Conservation (phyloP, 2,888 invertebrate genomes). For the Drosophila anomelani region DNA sequence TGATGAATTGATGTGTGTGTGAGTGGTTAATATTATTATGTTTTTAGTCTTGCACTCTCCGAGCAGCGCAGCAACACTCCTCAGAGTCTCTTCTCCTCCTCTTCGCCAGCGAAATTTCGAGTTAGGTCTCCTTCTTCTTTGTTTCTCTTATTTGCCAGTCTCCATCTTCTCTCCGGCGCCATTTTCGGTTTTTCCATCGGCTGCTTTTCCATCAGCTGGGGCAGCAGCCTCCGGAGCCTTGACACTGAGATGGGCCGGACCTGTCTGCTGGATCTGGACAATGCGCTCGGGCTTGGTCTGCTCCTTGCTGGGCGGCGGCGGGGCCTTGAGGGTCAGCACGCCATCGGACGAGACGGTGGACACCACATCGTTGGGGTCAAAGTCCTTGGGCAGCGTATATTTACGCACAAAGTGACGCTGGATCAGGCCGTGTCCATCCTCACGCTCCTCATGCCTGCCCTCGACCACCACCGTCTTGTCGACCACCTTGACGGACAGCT, state of each 20-base stretch:
- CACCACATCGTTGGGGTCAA: conserved; percentile 89
- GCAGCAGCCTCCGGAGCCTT: conserved; percentile 65
- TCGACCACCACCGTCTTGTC: conserved; percentile 90
- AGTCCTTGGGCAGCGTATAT: conserved; percentile 91
- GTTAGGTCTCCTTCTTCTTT: background rate
- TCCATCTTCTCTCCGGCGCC: conserved; percentile 56
- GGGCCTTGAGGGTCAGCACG: conserved; percentile 89
- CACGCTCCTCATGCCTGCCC: conserved; percentile 91
- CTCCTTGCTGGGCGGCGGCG: conserved; percentile 85
- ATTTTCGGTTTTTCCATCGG: conserved; percentile 47
- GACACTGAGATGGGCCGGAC: conserved; percentile 85
- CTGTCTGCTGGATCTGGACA: conserved; percentile 88
- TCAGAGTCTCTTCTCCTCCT: conserved; percentile 12
- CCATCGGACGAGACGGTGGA: conserved; percentile 92
- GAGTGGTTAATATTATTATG: conserved; percentile 22
- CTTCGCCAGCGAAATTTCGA: conserved; percentile 39
- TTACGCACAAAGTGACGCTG: conserved; percentile 91
- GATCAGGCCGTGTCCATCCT: conserved; percentile 90
- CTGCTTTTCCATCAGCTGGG: conserved; percentile 28
- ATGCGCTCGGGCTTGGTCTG: conserved; percentile 83
- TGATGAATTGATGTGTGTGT: conserved; percentile 24
- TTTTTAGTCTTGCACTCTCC: conserved; percentile 49
- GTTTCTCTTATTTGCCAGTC: conserved; percentile 48
- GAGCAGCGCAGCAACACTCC: conserved; percentile 46
- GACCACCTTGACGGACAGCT: conserved; percentile 91